A percentile compares a stretch with the other conserved stretches of the same genome.
phyloP scores from a whole-genome alignment of 2,113 vertebrate genomes.

The Dolichallabes microphthalmus region DNA sequence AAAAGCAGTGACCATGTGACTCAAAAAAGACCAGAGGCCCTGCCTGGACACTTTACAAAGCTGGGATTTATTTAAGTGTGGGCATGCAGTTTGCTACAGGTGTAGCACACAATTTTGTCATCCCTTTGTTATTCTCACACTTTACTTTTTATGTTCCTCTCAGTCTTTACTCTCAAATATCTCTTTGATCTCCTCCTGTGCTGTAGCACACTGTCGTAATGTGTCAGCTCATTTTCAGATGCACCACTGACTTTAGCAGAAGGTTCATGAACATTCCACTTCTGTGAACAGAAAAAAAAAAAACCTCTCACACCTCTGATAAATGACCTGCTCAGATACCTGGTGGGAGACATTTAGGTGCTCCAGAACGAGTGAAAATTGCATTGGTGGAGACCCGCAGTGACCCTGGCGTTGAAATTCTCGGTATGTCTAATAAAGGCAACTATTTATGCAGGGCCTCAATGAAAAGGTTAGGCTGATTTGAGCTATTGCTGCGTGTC shows the following conservation, averaged over 20 bases:
- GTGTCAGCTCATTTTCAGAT: background rate
- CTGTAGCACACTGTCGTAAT: background rate
- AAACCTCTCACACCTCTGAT: background rate
- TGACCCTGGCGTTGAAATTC: conserved; percentile 15
- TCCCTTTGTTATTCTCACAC: background rate
- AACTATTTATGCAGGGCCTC: conserved; percentile 2
- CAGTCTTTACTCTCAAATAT: background rate
- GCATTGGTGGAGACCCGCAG: background rate
- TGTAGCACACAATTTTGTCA: background rate
- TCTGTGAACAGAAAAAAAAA: background rate
- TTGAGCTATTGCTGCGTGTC: background rate
- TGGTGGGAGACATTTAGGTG: background rate
- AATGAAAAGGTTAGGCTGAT: conserved; percentile 24
- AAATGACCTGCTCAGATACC: conserved; percentile 1
- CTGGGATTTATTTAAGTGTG: background rate
- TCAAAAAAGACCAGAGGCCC: too few relatives aligned
- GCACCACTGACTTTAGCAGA: background rate
- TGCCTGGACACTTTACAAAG: background rate
- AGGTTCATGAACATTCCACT: conserved; percentile 9
- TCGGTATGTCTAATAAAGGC: conserved; percentile 17
- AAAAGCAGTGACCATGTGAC: background rate
- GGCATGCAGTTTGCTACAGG: background rate
- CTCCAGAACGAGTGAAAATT: conserved; percentile 4
- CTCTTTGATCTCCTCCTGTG: conserved; percentile 1
- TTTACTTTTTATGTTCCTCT: conserved; percentile 22